phyloP scores from a whole-genome alignment of 2,113 vertebrate genomes.

The Heliornis fulica region DNA sequence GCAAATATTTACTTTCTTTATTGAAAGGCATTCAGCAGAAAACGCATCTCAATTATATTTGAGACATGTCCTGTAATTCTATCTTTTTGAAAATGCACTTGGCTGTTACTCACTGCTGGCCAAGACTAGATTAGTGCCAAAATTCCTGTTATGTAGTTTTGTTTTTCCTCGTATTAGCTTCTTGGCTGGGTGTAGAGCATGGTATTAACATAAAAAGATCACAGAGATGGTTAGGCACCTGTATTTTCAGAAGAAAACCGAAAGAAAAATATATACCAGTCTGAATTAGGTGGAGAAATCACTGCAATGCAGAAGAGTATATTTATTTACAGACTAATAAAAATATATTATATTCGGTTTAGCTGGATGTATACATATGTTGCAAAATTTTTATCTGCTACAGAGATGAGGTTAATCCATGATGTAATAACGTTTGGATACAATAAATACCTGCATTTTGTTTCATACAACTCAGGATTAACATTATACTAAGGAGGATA shows the following conservation, averaged over 20 bases:
- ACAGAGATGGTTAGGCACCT: not conserved
- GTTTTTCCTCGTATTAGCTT: not conserved
- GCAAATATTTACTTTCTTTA: not conserved
- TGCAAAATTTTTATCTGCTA: constrained; percentile 37
- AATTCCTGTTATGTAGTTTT: not conserved
- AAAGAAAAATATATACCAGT: constrained; percentile 17
- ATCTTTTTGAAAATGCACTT: not conserved
- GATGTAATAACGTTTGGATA: not conserved
- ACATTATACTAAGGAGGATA: not conserved
- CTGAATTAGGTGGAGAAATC: constrained; percentile 39
- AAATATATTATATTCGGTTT: constrained; percentile 62
- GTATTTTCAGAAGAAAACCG: not conserved
- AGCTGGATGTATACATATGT: constrained; percentile 49
- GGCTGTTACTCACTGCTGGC: not conserved
- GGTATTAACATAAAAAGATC: not conserved
- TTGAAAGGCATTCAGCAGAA: not conserved
- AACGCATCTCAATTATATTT: not conserved
- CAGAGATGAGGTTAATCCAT: not conserved
- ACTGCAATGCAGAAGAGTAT: constrained; percentile 54
- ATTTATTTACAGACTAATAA: constrained; percentile 74
- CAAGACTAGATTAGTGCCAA: not conserved
- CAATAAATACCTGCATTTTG: constrained; percentile 46
- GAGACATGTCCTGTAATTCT: not conserved
- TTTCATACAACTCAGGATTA: not conserved
- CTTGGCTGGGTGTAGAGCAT: not conserved